Conservation (phyloP, 2,888 invertebrate species). For the Cryptocephalus primarius region DNA sequence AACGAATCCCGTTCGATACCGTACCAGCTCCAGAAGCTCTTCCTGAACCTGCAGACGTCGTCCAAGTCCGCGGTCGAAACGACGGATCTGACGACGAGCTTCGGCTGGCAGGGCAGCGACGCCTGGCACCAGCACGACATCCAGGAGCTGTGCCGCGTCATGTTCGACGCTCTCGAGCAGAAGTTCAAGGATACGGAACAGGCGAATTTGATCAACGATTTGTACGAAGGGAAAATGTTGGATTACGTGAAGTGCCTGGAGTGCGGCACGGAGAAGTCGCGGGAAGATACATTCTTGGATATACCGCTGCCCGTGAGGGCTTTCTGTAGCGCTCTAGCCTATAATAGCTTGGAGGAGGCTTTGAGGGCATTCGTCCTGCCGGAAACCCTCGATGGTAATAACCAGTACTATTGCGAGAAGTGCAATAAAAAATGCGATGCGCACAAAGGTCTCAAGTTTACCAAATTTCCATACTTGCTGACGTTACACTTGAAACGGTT, state of each 20-base stretch:
- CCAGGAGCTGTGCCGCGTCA: slow-evolving; percentile 68
- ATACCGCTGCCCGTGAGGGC: slow-evolving; percentile 77
- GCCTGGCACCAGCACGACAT: slow-evolving; percentile 91
- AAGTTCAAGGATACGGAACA: slow-evolving; percentile 75
- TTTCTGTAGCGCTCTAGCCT: slow-evolving; percentile 65
- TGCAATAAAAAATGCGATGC: slow-evolving; percentile 82
- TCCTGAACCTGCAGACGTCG: slow-evolving; percentile 76
- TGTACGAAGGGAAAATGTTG: slow-evolving; percentile 68
- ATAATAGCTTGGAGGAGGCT: slow-evolving; percentile 73
- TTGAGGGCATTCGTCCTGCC: slow-evolving; percentile 73
- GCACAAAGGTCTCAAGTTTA: slow-evolving; percentile 80
- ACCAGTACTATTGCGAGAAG: slow-evolving; percentile 79
- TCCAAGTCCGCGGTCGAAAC: slow-evolving; percentile 71
- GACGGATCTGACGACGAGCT: slow-evolving; percentile 74
- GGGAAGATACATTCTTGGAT: slow-evolving; percentile 75
- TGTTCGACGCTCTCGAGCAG: slow-evolving; percentile 82
- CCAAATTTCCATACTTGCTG: slow-evolving; percentile 74
- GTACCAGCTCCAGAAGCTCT: slow-evolving; percentile 75
- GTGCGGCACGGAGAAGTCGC: slow-evolving; percentile 71
- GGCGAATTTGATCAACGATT: slow-evolving; percentile 67
- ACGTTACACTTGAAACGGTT: slow-evolving; percentile 82
- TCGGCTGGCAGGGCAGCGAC: slow-evolving; percentile 80
- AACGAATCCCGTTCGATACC: slow-evolving; percentile 68
- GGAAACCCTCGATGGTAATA: slow-evolving; percentile 70
- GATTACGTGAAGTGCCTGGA: slow-evolving; percentile 84